Evolutionary conservation across 2,888 invertebrate genomes (phyloP).

Genomic region (Synanthedon myopaeformis): DNA sequence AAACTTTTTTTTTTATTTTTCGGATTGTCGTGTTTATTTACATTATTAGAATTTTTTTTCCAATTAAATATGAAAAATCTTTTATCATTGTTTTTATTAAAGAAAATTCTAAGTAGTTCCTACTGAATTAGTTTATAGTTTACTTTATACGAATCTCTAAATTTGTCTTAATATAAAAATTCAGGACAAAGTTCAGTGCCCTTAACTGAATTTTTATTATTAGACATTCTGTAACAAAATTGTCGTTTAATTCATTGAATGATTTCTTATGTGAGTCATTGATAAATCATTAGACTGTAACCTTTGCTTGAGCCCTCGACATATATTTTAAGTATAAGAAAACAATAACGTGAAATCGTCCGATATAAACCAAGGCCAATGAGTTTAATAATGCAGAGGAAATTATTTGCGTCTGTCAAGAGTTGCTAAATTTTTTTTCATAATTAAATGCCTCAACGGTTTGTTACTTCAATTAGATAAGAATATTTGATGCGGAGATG

Average conservation of each 20-base stretch:
- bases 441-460: conserved; percentile 13
- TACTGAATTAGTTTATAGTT: no score
- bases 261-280: conserved; percentile 17
- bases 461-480: conserved; percentile 13
- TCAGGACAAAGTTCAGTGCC: no score
- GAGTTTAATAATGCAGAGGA: conserved; percentile 36
- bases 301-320: conserved; percentile 65
- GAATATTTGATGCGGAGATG: neutral
- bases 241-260: neutral
- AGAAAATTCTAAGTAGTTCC: no score
- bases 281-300: conserved; percentile 33
- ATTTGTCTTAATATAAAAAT: no score
- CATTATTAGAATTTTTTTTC: no score
- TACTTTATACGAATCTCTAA: no score
- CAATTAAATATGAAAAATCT: no score
- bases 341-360: conserved; percentile 67
- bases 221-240: neutral
- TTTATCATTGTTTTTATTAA: no score
- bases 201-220: no score
- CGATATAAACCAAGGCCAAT: conserved; percentile 49
- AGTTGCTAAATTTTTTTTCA: conserved; percentile 25
- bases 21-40: no score
- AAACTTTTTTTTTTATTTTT: no score
- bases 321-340: conserved; percentile 60
- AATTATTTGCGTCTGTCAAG: conserved; percentile 43